Conservation (phyloP, 1,140 invertebrate species). For the Brachionus rubens region DNA sequence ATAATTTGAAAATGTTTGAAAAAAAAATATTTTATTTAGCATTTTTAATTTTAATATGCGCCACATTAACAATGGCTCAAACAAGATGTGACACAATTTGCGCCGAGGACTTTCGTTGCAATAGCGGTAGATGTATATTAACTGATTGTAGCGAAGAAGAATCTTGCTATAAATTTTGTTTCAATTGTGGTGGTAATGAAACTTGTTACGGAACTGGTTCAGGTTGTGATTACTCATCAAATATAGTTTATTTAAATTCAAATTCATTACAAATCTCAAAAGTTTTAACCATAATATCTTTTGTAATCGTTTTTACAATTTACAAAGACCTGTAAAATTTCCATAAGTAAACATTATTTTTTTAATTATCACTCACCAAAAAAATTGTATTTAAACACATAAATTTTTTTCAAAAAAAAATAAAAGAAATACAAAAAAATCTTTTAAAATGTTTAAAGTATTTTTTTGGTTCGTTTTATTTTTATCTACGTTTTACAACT, state of each 20-base stretch:
- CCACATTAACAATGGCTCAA: not conserved
- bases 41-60: not conserved
- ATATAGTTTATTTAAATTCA: constrained; percentile 32
- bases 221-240: not conserved
- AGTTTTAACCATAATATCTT: not conserved
- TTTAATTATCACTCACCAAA: no score
- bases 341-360: no score
- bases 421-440: no score
- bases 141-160: constrained; percentile 8
- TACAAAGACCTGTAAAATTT: no score
- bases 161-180: constrained; percentile 1
- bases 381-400: no score
- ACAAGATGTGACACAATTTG: constrained; percentile 32
- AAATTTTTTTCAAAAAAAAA: no score
- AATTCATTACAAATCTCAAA: not conserved
- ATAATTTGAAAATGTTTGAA: no score
- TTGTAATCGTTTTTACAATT: not conserved
- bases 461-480: not conserved
- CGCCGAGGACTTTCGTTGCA: constrained; percentile 13
- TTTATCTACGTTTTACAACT: not conserved
- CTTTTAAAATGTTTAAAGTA: not conserved
- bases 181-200: constrained; percentile 30
- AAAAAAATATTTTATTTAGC: not conserved
- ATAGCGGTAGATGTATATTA: constrained; percentile 7
- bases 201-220: constrained; percentile 20